Conservation (phyloP, 2,113 vertebrate genomes). For the Carassius gibelio region DNA sequence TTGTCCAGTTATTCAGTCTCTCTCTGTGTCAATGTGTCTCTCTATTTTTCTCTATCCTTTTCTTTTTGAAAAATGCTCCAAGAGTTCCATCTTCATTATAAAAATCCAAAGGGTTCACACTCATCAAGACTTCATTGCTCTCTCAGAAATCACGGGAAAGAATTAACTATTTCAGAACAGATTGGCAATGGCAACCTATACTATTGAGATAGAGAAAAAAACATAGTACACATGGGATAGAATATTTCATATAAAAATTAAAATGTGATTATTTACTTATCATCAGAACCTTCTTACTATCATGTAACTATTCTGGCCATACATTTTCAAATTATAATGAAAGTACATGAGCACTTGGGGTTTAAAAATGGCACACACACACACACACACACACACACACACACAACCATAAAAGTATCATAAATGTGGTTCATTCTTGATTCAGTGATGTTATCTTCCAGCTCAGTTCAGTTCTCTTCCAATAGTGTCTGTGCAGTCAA, state of each 20-base stretch:
- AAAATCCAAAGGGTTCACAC: constrained; percentile 50
- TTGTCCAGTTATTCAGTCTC: constrained; percentile 37
- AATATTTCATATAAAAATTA: background rate
- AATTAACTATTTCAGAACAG: constrained; percentile 45
- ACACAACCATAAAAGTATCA: no score
- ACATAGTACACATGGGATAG: no score
- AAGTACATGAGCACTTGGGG: background rate
- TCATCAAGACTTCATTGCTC: constrained; percentile 40
- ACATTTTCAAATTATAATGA: background rate
- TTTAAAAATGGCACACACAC: background rate
- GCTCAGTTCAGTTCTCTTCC: no score
- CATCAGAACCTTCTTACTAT: background rate
- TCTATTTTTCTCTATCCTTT: constrained; percentile 28
- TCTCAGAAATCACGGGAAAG: constrained; percentile 39
- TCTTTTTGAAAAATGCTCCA: constrained; percentile 43
- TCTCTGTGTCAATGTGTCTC: constrained; percentile 34
- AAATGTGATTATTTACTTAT: background rate
- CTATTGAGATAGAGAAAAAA: no score
- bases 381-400: no score
- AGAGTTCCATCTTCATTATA: constrained; percentile 49
- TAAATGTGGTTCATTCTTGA: no score
- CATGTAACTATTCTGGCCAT: background rate
- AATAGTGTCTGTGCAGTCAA: no score
- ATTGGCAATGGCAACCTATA: constrained; percentile 34
- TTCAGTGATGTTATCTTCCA: no score